A percentile compares a stretch with the other conserved stretches of the same genome.
Conservation (phyloP, 2,113 vertebrate genomes). For the Thryonomys swinderianus region DNA sequence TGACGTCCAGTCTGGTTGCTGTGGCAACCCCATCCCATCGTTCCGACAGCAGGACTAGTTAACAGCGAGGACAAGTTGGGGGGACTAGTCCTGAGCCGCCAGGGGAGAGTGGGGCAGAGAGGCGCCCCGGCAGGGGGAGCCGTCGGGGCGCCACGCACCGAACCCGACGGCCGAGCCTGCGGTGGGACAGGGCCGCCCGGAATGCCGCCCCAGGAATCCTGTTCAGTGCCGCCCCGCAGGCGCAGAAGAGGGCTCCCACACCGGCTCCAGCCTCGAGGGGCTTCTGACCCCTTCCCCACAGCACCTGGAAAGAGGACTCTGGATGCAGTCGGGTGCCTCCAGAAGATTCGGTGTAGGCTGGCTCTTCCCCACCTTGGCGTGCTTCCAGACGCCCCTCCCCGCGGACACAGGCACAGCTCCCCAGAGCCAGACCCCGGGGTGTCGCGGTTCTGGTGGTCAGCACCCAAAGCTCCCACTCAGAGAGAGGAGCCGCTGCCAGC, state of each 20-base stretch:
- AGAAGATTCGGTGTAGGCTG: background rate
- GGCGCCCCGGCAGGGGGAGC: slow-evolving; percentile 15
- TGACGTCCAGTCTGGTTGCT: slow-evolving; percentile 98
- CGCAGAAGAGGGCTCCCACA: background rate
- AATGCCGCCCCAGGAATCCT: background rate
- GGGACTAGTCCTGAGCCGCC: slow-evolving; percentile 71
- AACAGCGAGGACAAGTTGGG: slow-evolving; percentile 77
- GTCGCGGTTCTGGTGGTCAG: background rate
- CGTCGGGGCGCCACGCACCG: slow-evolving; percentile 28
- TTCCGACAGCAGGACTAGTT: slow-evolving; percentile 89
- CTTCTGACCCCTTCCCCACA: background rate
- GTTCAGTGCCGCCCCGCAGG: background rate
- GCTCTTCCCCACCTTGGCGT: background rate
- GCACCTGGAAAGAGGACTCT: background rate
- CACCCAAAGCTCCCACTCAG: background rate
- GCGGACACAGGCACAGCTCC: no score
- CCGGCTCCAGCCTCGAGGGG: accelerated
- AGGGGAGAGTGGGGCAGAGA: background rate
- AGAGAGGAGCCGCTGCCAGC: background rate
- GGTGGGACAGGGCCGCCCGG: background rate
- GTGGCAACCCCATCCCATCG: slow-evolving; percentile 97
- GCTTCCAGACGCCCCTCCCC: background rate
- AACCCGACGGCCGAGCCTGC: slow-evolving; percentile 31
- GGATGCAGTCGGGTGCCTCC: background rate
- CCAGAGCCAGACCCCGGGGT: no score